Conservation (phyloP, 2,113 vertebrate genomes). For the Rhabdornis inornatus region DNA sequence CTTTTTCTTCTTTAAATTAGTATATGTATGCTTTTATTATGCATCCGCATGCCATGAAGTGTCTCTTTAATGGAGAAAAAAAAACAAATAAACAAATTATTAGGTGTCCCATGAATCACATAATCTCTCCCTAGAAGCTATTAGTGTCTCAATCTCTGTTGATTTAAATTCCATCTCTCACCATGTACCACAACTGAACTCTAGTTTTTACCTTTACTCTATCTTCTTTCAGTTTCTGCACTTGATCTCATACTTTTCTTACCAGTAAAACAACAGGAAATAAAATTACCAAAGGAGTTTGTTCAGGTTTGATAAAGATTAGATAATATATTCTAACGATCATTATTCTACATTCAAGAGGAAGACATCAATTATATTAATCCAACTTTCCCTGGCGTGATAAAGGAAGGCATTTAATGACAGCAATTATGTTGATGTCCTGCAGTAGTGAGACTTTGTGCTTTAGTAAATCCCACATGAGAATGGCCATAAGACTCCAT, state of each 20-base stretch:
- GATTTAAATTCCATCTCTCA: background rate
- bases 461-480: background rate
- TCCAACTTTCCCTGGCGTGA: background rate
- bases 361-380: background rate
- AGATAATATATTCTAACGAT: background rate
- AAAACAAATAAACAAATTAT: background rate
- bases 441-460: background rate
- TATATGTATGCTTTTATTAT: background rate
- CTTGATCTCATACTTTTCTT: background rate
- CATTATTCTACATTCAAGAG: background rate
- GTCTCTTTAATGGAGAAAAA: background rate
- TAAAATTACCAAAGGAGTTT: background rate
- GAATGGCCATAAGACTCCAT: background rate
- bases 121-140: background rate
- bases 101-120: background rate
- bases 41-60: background rate
- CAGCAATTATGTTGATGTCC: background rate
- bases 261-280: background rate
- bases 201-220: background rate
- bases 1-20: background rate
- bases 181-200: background rate
- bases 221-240: background rate
- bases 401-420: slow-evolving; percentile 13
- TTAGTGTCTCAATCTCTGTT: background rate
- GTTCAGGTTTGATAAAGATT: background rate